Base-by-base conservation (phyloP, 2,113 vertebrate genomes). In the Ardeotis arabs region DNA sequence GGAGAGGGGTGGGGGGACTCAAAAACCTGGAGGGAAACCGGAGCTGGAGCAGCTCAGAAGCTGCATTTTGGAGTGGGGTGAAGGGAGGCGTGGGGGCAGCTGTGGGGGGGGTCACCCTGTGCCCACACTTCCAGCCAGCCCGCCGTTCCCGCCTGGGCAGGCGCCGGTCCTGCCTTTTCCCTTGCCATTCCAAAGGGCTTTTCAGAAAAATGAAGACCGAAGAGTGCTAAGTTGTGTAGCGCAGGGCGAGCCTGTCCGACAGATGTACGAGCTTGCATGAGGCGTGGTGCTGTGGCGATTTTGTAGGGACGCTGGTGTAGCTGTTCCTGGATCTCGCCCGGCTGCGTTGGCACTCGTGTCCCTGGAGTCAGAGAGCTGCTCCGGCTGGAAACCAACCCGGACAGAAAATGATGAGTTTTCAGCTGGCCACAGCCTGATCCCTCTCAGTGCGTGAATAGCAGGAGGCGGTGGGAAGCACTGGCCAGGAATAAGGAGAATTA, bases 41-140 rank as follows among this genome's bases (percentile, higher is more conserved):
- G 35, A 50, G 44, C 0, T 1, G 2, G 29, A 39, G 56, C 29
- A 2, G 20, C 5, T 56, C 2, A 3, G 13, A 6, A 79, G 41
- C 3, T 10, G 25, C 4, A 0, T 49, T 85, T 14, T 53, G 50
- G 28, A 33, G 21, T 35, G 28, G 21, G 44, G 3, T 9, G 15
- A 6, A 18, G 73, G 63, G 20, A 7, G 6, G 1, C 1, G 2
- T 7, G 6, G 22, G 17, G 14, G 11, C 11, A 8, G 33, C 14
- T 33, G 66, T 11, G 20, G 52, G 4, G 35, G 18, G 4, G 5
- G 1, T 45, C n/a, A 2, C 12, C 9, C 39, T 12, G 24, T 12
- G 67, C 8, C 31, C 7, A 3, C 12, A 2, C 16, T 39, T 6
- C 20, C 17, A 68, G 17, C 6, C 59, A 23, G 12, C 33, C 27